These are phyloP conservation scores for Scaptomyza cyrtandrae DNA, from an alignment of 2,888 invertebrate genomes.

Conservation along the genomic window DNA sequence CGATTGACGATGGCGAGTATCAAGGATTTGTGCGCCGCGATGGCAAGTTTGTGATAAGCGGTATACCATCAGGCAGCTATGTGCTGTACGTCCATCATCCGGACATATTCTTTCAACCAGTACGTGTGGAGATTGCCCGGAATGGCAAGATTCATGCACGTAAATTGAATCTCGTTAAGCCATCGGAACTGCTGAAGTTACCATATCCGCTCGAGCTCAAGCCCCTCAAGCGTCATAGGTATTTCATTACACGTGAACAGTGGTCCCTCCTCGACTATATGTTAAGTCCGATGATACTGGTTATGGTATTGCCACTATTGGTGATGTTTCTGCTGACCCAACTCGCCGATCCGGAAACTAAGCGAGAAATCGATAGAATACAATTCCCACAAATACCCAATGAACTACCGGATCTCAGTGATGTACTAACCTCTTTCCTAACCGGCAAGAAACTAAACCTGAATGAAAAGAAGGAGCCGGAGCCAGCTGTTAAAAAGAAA, in stretches of 20 bases:
- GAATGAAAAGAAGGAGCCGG: conserved; percentile 69
- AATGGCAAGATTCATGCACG: conserved; percentile 98
- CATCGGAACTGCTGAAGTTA: conserved; percentile 93
- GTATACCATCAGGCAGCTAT: conserved; percentile 95
- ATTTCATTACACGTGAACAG: conserved; percentile 96
- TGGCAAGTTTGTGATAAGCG: conserved; percentile 94
- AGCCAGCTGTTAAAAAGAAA: conserved; percentile 70
- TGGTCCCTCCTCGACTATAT: conserved; percentile 97
- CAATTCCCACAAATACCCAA: conserved; percentile 88
- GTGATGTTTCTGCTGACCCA: conserved; percentile 96
- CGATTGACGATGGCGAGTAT: conserved; percentile 95
- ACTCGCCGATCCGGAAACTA: conserved; percentile 98
- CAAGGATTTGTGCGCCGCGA: conserved; percentile 95
- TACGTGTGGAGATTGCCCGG: conserved; percentile 96
- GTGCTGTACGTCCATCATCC: conserved; percentile 96
- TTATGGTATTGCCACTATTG: conserved; percentile 96
- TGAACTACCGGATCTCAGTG: conserved; percentile 97
- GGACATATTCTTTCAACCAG: conserved; percentile 94
- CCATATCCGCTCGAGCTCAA: conserved; percentile 96
- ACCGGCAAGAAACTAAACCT: conserved; percentile 87
- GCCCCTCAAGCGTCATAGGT: conserved; percentile 90
- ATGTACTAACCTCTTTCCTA: conserved; percentile 94
- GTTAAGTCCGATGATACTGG: conserved; percentile 97
- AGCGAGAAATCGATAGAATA: conserved; percentile 96
- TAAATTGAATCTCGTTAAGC: conserved; percentile 96